A percentile compares a stretch with the other conserved stretches of the same genome.
Evolutionary conservation across 1,140 invertebrate genomes (phyloP).

Genomic region (Lethrus apterus): DNA sequence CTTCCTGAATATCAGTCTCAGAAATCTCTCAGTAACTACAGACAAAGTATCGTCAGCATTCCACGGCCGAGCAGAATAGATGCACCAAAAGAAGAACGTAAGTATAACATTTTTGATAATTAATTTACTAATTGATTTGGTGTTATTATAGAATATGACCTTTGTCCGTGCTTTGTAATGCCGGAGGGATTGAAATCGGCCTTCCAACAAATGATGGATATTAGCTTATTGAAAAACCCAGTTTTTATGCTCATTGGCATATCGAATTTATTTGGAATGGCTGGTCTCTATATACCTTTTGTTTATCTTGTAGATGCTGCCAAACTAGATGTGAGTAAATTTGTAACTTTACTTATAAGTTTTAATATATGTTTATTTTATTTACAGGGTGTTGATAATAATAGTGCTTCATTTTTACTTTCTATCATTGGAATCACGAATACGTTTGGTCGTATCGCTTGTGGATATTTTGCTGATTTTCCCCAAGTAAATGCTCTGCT

Average conservation of each 20-base stretch:
- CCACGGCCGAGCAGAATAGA: constrained; percentile 43
- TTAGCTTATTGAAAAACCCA: constrained; percentile 81
- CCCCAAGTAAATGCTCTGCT: constrained; percentile 83
- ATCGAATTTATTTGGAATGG: constrained; percentile 90
- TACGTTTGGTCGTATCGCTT: constrained; percentile 79
- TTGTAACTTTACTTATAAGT: not conserved
- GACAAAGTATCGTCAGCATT: constrained; percentile 54
- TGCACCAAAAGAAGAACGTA: constrained; percentile 62
- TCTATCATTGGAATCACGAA: constrained; percentile 96
- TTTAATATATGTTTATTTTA: constrained; percentile 14
- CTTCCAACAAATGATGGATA: constrained; percentile 87
- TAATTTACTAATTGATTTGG: constrained; percentile 13
- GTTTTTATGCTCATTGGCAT: constrained; percentile 89
- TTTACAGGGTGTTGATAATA: constrained; percentile 64
- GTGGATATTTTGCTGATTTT: constrained; percentile 79
- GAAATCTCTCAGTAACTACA: constrained; percentile 80
- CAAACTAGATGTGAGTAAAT: constrained; percentile 51
- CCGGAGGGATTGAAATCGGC: constrained; percentile 75
- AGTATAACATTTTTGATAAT: constrained; percentile 35
- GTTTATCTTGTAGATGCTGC: constrained; percentile 87
- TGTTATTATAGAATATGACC: constrained; percentile 50
- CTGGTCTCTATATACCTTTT: constrained; percentile 92
- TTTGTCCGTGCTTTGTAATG: constrained; percentile 72
- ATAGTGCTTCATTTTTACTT: constrained; percentile 76
- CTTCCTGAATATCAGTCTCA: constrained; percentile 88